A percentile compares a stretch with the other conserved stretches of the same genome.
These are phyloP conservation scores for Haemorhous mexicanus DNA, from an alignment of 2,113 vertebrate genomes.

Conservation along the genomic window DNA sequence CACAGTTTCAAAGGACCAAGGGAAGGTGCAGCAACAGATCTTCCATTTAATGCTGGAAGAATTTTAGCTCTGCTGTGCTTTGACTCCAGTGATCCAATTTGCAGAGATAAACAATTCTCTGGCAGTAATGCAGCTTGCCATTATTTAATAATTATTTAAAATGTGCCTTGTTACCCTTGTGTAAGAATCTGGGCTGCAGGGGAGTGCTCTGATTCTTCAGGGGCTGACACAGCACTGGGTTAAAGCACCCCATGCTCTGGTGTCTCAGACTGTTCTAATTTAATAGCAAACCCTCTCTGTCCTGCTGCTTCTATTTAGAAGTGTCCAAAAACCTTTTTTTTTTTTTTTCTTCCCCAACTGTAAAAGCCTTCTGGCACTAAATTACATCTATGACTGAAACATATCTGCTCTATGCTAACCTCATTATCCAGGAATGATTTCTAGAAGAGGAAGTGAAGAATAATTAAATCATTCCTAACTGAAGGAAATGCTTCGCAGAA, in stretches of 20 bases:
- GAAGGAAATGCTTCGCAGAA: slow-evolving; percentile 67
- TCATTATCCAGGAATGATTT: slow-evolving; percentile 65
- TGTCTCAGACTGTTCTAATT: not conserved
- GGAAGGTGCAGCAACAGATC: not conserved
- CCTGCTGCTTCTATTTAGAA: slow-evolving; percentile 16
- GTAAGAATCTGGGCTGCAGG: not conserved
- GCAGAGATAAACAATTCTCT: slow-evolving; percentile 33
- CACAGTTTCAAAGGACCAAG: not conserved
- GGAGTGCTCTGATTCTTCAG: not conserved
- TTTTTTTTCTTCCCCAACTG: not conserved
- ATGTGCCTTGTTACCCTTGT: not conserved
- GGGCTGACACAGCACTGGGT: not conserved
- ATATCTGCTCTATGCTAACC: slow-evolving; percentile 64
- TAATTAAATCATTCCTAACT: slow-evolving; percentile 68
- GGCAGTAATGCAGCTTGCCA: not conserved
- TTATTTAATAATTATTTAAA: slow-evolving; percentile 12
- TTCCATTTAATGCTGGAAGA: not conserved
- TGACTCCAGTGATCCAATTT: slow-evolving; percentile 5
- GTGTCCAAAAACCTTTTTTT: not conserved
- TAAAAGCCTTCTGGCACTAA: slow-evolving; percentile 58
- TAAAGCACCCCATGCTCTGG: not conserved
- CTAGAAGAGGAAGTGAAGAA: slow-evolving; percentile 61
- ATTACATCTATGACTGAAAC: slow-evolving; percentile 55
- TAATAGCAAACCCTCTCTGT: not conserved
- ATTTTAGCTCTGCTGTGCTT: not conserved